These are phyloP conservation scores for Chanos chanos DNA, from an alignment of 2,797 vertebrate genomes.

Conservation along the genomic window DNA sequence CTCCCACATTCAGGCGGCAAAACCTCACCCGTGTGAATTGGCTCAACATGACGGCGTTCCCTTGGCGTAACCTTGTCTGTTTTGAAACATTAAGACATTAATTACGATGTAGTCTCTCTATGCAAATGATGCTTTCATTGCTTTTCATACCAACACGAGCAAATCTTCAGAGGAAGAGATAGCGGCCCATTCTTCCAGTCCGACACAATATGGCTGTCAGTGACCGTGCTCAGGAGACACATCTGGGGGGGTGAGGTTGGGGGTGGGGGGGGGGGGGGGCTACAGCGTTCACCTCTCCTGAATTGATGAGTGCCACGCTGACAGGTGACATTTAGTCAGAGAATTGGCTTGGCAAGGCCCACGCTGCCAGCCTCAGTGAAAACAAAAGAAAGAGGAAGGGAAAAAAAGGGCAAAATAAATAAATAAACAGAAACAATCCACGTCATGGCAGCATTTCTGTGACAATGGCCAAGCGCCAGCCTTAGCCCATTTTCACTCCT, in stretches of 20 bases:
- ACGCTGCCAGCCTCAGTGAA: slow-evolving; percentile 70
- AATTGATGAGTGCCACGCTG: slow-evolving; percentile 78
- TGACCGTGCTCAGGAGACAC: slow-evolving; percentile 52
- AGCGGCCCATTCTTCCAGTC: neutral
- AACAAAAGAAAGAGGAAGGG: slow-evolving; percentile 64
- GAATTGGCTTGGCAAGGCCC: slow-evolving; percentile 79
- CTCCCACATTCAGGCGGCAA: no score
- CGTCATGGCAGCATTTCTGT: slow-evolving; percentile 17
- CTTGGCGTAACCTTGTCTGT: no score
- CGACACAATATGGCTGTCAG: slow-evolving; percentile 50
- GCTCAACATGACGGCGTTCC: no score
- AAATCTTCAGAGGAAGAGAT: neutral
- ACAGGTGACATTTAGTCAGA: slow-evolving; percentile 84
- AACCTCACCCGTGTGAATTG: no score
- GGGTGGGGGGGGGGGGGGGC: no score
- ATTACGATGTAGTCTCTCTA: no score
- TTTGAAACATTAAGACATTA: no score
- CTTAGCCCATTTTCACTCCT: slow-evolving; percentile 8
- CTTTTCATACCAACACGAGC: slow-evolving; percentile 12
- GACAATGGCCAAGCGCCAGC: slow-evolving; percentile 25
- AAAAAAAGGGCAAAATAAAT: slow-evolving; percentile 49
- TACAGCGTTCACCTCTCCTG: no score
- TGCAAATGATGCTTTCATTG: neutral
- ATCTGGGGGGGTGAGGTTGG: slow-evolving; percentile 70
- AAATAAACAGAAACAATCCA: no score